phyloP scores from a whole-genome alignment of 2,888 invertebrate species.

The Leuctra nigra region DNA sequence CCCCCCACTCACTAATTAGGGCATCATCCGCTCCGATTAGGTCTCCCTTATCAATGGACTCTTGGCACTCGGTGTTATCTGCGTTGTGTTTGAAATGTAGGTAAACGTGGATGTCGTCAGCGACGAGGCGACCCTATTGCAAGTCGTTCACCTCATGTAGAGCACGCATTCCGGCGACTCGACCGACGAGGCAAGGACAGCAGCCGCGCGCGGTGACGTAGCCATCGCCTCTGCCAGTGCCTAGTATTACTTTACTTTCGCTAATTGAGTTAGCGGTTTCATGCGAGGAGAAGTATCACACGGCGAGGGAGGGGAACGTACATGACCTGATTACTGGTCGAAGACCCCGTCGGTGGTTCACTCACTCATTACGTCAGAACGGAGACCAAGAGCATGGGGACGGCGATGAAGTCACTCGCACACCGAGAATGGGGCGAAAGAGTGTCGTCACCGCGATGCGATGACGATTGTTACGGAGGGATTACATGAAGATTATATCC shows the following conservation, averaged over 20 bases:
- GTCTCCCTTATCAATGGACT: too few species aligned
- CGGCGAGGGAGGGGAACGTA: slow-evolving; percentile 16
- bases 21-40: too few species aligned
- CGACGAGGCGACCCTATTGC: slow-evolving; percentile 14
- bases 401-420: too few species aligned
- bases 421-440: too few species aligned
- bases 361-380: too few species aligned
- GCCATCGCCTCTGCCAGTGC: slow-evolving; percentile 7
- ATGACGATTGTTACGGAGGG: too few species aligned
- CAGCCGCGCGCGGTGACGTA: neutral
- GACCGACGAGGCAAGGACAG: slow-evolving; percentile 17
- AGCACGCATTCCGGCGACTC: slow-evolving; percentile 14
- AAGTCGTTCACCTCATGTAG: slow-evolving; percentile 23
- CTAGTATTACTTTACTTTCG: slow-evolving; percentile 25
- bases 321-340: slow-evolving; percentile 25
- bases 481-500: too few species aligned
- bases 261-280: slow-evolving; percentile 28
- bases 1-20: too few species aligned
- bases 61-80: too few species aligned
- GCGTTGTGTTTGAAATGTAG: slow-evolving; percentile 5
- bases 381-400: too few species aligned
- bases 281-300: slow-evolving; percentile 9
- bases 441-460: too few species aligned
- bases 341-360: slow-evolving; percentile 25
- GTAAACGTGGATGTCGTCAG: slow-evolving; percentile 3